A percentile compares a stretch with the other conserved stretches of the same genome.
Evolutionary conservation across 2,888 invertebrate genomes (phyloP).

Genomic region (Eupithecia vulgata): DNA sequence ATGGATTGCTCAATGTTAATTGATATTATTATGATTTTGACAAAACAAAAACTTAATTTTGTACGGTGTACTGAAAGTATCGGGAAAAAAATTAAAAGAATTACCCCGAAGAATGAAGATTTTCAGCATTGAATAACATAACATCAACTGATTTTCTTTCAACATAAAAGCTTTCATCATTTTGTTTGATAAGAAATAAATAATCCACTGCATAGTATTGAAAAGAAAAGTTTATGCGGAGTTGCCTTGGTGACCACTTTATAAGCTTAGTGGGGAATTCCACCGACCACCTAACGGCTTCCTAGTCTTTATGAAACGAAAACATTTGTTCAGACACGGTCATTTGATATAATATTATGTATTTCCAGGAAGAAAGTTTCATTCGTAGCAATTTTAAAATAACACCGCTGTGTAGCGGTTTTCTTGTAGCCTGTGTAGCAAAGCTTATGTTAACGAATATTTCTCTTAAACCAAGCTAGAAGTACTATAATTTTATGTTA

Average conservation of each 20-base stretch:
- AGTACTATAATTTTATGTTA: too few relatives aligned
- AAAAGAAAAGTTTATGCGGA: constrained; percentile 41
- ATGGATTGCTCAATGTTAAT: too few relatives aligned
- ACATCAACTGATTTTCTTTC: background rate
- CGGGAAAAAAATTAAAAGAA: too few relatives aligned
- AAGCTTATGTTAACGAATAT: too few relatives aligned
- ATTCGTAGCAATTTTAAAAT: background rate
- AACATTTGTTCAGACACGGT: constrained; percentile 6
- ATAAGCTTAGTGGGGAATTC: constrained; percentile 42
- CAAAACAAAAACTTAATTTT: too few relatives aligned
- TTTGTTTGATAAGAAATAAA: background rate
- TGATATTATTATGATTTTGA: too few relatives aligned
- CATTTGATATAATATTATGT: background rate
- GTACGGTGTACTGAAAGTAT: too few relatives aligned
- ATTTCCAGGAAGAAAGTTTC: background rate
- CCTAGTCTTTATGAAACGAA: constrained; percentile 18
- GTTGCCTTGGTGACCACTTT: constrained; percentile 43
- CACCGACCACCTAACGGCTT: constrained; percentile 27
- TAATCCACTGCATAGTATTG: constrained; percentile 21
- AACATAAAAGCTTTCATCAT: background rate
- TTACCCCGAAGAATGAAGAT: background rate
- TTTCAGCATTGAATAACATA: background rate
- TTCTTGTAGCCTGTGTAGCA: too few relatives aligned
- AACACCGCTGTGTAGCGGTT: too few relatives aligned
- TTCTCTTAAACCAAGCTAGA: too few relatives aligned